Base-by-base conservation (phyloP, 2,113 vertebrate genomes). In the Engystomops pustulosus region DNA sequence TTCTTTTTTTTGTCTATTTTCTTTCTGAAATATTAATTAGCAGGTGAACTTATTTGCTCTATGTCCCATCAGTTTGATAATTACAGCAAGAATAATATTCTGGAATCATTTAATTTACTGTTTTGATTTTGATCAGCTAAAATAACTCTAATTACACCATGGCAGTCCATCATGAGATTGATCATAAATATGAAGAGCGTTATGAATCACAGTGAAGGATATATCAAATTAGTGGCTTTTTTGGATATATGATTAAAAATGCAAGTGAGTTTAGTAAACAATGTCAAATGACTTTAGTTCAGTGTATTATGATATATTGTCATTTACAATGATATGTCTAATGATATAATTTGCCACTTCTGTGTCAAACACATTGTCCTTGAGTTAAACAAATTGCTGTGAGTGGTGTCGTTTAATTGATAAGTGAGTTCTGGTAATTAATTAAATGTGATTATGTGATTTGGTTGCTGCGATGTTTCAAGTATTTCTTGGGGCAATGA, bases 361-460 rank as follows among this genome's bases (percentile, higher is more conserved):
- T 15, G 27, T 84, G 41, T 76, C 45, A 77, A 38, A 75, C 32
- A 65, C 45, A 84, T 77, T 84, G 72, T 84, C 44, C 60, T 84
- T 84, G 58, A 78, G 44, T 68, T 77, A 15, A 77, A 78, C 60
- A 78, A 84, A 84, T 77, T 84, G 67, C 55, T 32, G 18, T 67
- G 32, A 55, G 62, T 78, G 74, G 32, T 77, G 44, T n/a, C 27
- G 23, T 77, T 77, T 55, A 84, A 84, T 84, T 78, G 82, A 78
- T 78, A 78, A 77, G 72, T 77, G 47, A 84, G 47, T 53, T 78
- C 36, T 78, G 34, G 76, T 84, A 84, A 69, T 84, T 78, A 78
- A 84, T 78, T 84, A 41, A 84, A 84, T 69, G 74, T 69, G 82
- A 84, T 77, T 77, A 84, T 77, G 32, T 77, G 74, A 84, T 84